These are phyloP conservation scores for Drosophila micromelanica DNA, from an alignment of 1,140 invertebrate genomes.

Conservation along the genomic window DNA sequence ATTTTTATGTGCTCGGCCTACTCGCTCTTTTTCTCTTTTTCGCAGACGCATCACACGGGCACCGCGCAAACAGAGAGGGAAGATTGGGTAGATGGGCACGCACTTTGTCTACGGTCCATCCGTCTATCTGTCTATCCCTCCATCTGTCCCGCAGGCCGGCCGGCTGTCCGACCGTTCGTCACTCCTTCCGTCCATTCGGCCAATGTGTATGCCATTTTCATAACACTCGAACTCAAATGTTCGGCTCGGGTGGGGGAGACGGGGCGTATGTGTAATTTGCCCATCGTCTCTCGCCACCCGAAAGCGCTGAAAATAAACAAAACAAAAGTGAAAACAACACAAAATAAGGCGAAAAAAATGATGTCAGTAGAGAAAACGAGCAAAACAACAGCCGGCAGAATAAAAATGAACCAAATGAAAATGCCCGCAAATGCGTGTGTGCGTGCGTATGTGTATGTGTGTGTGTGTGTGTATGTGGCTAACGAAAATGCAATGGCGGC, in stretches of 20 bases:
- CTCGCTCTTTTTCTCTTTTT: background rate
- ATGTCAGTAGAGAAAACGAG: slow-evolving; percentile 80
- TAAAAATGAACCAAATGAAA: slow-evolving; percentile 79
- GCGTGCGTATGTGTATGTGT: background rate
- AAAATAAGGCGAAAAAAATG: slow-evolving; percentile 67
- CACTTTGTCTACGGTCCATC: slow-evolving; percentile 39
- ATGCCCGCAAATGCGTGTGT: slow-evolving; percentile 17
- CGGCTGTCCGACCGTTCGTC: background rate
- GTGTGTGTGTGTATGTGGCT: slow-evolving; percentile 45
- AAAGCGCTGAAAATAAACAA: slow-evolving; percentile 63
- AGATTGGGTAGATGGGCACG: slow-evolving; percentile 13
- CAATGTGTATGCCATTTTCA: slow-evolving; percentile 48
- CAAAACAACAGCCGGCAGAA: slow-evolving; percentile 68
- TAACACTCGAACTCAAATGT: slow-evolving; percentile 9
- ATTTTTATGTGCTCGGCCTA: slow-evolving; percentile 7
- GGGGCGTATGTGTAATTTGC: slow-evolving; percentile 56
- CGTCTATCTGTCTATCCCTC: slow-evolving; percentile 5
- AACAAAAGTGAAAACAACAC: slow-evolving; percentile 79
- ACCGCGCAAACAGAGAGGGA: background rate
- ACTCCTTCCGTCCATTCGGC: background rate
- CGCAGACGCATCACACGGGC: background rate
- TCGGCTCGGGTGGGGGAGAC: too few species aligned
- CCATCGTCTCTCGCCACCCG: slow-evolving; percentile 39
- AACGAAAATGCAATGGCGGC: slow-evolving; percentile 75
- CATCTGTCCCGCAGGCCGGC: background rate